Conservation (phyloP, 2,888 invertebrate genomes). For the Eustalomyia histrio region DNA sequence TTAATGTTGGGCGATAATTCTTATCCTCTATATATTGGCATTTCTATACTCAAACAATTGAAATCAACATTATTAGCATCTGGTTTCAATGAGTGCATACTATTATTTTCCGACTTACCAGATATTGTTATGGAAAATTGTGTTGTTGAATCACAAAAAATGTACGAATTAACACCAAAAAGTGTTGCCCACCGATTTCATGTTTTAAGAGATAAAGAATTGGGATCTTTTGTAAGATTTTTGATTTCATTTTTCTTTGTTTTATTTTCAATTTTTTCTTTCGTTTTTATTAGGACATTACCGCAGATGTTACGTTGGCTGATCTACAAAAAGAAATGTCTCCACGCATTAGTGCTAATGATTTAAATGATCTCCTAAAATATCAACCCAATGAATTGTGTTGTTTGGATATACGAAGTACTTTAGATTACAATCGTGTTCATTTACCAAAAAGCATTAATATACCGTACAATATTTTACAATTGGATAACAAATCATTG, state of each 20-base stretch:
- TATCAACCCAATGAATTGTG: slow-evolving; percentile 82
- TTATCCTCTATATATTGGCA: slow-evolving; percentile 95
- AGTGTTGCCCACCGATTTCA: slow-evolving; percentile 93
- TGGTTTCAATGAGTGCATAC: slow-evolving; percentile 98
- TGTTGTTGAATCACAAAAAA: slow-evolving; percentile 91
- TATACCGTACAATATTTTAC: slow-evolving; percentile 91
- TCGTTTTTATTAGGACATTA: slow-evolving; percentile 82
- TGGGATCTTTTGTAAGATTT: slow-evolving; percentile 74
- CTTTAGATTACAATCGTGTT: slow-evolving; percentile 84
- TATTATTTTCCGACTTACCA: slow-evolving; percentile 98
- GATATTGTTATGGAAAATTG: slow-evolving; percentile 97
- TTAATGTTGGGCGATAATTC: slow-evolving; percentile 94
- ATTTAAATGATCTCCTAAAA: slow-evolving; percentile 87
- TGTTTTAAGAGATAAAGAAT: slow-evolving; percentile 81
- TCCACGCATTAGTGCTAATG: slow-evolving; percentile 91
- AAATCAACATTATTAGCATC: slow-evolving; percentile 90
- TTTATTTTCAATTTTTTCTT: slow-evolving; percentile 11
- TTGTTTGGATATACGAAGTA: slow-evolving; percentile 84
- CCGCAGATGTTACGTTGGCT: slow-evolving; percentile 83
- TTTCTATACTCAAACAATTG: slow-evolving; percentile 94
- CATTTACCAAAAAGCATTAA: slow-evolving; percentile 91
- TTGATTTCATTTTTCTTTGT: not conserved
- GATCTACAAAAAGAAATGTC: slow-evolving; percentile 87
- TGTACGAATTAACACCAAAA: slow-evolving; percentile 89
- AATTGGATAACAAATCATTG: slow-evolving; percentile 85